Evolutionary conservation across 2,113 vertebrate species (phyloP).

Genomic region (Xerus inauris): DNA sequence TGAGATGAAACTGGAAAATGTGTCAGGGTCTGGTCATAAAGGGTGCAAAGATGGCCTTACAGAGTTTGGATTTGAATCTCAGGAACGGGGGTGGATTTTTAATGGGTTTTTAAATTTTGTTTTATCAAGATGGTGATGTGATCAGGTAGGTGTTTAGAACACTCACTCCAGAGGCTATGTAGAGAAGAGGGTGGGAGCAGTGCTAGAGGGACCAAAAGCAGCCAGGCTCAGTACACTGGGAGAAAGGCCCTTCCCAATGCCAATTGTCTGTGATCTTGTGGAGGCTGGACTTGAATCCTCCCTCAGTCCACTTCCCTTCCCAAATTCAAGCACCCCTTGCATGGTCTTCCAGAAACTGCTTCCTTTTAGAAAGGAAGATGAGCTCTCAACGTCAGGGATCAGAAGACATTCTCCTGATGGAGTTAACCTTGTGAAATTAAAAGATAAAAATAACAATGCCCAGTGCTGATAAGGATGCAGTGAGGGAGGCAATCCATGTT

Average conservation of each 20-base stretch:
- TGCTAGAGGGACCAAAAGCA: too few relatives aligned
- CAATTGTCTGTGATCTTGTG: too few relatives aligned
- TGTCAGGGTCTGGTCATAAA: background rate
- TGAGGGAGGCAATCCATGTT: background rate
- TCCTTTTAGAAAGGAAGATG: background rate
- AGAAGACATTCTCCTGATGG: background rate
- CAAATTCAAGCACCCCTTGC: background rate
- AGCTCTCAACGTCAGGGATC: background rate
- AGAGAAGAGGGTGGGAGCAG: too few relatives aligned
- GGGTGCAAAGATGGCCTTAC: background rate
- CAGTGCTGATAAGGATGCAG: background rate
- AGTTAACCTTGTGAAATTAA: background rate
- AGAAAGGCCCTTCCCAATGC: too few relatives aligned
- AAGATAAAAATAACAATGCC: background rate
- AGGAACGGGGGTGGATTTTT: background rate
- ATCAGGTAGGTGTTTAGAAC: background rate
- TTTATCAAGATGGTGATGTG: background rate
- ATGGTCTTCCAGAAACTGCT: too few relatives aligned
- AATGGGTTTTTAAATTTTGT: background rate
- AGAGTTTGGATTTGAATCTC: background rate
- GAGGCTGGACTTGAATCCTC: fast-evolving
- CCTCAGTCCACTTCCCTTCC: too few relatives aligned
- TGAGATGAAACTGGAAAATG: background rate
- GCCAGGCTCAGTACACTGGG: too few relatives aligned
- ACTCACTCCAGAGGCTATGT: too few relatives aligned